Conservation (phyloP, 2,113 vertebrate genomes). For the Lepisosteus osseus region DNA sequence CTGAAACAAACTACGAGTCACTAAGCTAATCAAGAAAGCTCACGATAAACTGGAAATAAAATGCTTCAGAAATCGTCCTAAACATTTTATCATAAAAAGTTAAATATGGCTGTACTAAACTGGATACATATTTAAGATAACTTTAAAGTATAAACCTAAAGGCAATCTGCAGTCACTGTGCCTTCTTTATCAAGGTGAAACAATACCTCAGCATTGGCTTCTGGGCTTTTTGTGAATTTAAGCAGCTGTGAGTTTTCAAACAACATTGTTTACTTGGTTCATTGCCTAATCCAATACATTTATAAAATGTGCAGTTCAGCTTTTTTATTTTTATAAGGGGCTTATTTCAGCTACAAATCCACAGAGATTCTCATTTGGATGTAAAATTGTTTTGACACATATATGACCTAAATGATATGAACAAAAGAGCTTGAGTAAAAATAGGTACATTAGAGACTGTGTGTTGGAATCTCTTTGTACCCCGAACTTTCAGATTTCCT, state of each 20-base stretch:
- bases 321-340: conserved; percentile 42
- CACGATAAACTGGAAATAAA: too few species aligned
- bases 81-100: too few species aligned
- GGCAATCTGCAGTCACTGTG: conserved; percentile 28
- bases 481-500: conserved; percentile 17
- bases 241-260: conserved; percentile 57
- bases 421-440: conserved; percentile 31
- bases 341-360: conserved; percentile 53
- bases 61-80: too few species aligned
- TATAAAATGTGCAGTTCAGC: conserved; percentile 37
- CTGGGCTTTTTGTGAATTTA: conserved; percentile 43
- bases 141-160: too few species aligned
- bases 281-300: conserved; percentile 48
- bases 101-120: too few species aligned
- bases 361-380: conserved; percentile 36
- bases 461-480: conserved; percentile 36
- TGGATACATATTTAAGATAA: too few species aligned
- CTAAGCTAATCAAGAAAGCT: too few species aligned
- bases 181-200: conserved; percentile 53
- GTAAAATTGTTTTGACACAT: conserved; percentile 53
- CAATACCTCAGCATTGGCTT: conserved; percentile 44
- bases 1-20: too few species aligned
- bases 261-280: conserved; percentile 43
- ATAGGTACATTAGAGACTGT: conserved; percentile 31
- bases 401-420: conserved; percentile 45